These are phyloP conservation scores for Anas acuta DNA, from an alignment of 2,797 vertebrate genomes.

Conservation along the genomic window DNA sequence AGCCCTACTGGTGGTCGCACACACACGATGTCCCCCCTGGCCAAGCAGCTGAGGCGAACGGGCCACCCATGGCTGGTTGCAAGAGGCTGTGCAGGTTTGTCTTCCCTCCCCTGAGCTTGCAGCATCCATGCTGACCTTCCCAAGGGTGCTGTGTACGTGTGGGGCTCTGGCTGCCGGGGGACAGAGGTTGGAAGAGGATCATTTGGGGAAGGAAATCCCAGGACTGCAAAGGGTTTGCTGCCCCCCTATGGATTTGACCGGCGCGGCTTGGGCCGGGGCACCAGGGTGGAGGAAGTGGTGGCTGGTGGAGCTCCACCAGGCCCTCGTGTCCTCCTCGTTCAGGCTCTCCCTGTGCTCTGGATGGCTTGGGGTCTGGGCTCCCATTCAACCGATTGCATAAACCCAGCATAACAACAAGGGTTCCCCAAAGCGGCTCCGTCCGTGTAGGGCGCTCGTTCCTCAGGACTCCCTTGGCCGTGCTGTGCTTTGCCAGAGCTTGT, in stretches of 20 bases:
- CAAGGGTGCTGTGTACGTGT: neutral
- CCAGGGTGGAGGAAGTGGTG: neutral
- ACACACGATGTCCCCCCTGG: fast-evolving
- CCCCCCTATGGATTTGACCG: conserved; percentile 62
- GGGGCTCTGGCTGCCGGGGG: neutral
- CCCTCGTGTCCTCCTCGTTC: neutral
- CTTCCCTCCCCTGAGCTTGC: neutral
- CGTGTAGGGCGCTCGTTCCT: conserved; percentile 49
- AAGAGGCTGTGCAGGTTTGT: neutral
- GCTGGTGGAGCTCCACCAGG: neutral
- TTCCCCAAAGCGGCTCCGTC: conserved; percentile 50
- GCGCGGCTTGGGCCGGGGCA: conserved; percentile 17
- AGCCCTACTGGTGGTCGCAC: neutral
- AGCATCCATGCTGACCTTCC: neutral
- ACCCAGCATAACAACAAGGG: neutral
- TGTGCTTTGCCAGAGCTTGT: conserved; percentile 28
- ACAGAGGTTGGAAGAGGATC: neutral
- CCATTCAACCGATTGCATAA: conserved; percentile 8
- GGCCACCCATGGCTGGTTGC: neutral
- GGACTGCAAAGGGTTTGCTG: conserved; percentile 71
- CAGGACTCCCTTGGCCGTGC: conserved; percentile 15
- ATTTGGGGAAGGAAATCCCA: conserved; percentile 17
- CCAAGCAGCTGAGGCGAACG: neutral
- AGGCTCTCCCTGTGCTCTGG: neutral
- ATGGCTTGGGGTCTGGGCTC: conserved; percentile 11